Conservation (phyloP, 2,797 vertebrate genomes). For the Buphagus erythrorhynchus region DNA sequence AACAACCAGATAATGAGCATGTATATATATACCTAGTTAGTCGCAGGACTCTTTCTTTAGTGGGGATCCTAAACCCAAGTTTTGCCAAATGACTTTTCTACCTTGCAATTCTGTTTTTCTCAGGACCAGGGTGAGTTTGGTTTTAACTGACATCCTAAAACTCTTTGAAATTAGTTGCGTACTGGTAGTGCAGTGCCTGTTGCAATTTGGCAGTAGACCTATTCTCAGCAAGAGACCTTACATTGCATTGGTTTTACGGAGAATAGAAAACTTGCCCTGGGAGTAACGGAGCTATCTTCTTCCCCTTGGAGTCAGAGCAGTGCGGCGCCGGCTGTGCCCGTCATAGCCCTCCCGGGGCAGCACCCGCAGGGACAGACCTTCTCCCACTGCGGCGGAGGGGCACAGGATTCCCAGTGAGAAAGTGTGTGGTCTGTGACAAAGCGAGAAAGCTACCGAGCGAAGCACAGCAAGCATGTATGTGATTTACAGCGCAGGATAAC, state of each 20-base stretch:
- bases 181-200: background rate
- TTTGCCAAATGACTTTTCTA: background rate
- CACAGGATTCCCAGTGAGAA: background rate
- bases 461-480: background rate
- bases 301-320: fast-evolving
- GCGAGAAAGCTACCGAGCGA: background rate
- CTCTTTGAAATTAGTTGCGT: background rate
- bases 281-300: background rate
- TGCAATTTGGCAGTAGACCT: background rate
- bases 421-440: background rate
- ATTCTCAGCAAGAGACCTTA: background rate
- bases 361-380: fast-evolving
- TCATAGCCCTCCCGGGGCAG: fast-evolving
- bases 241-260: background rate
- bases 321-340: background rate
- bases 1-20: background rate
- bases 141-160: background rate
- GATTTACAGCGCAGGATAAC: conserved; percentile 16
- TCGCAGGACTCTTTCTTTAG: background rate
- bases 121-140: background rate
- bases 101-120: background rate
- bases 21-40: background rate
- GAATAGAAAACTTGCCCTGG: background rate
- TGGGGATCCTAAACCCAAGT: background rate
- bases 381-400: fast-evolving